These are phyloP conservation scores for Lordiphosa clarofinis DNA, from an alignment of 1,140 invertebrate genomes.

Conservation along the genomic window DNA sequence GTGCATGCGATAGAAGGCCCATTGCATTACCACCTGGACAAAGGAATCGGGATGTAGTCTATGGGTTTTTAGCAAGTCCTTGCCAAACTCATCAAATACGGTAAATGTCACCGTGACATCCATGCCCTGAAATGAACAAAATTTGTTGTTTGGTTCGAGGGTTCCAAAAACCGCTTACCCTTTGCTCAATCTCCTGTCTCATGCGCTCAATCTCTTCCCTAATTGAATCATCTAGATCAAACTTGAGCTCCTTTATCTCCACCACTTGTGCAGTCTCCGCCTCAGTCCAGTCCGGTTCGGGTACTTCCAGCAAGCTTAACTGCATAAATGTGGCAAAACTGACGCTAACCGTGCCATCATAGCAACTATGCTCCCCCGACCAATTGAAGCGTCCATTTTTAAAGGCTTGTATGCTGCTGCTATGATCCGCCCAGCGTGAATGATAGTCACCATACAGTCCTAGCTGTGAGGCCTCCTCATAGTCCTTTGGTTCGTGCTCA, in stretches of 20 bases:
- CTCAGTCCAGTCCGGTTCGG: conserved; percentile 59
- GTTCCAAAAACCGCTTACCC: conserved; percentile 28
- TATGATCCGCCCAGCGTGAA: conserved; percentile 83
- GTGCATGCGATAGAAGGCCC: conserved; percentile 82
- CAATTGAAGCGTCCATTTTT: conserved; percentile 81
- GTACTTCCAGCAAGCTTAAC: conserved; percentile 72
- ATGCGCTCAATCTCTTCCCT: conserved; percentile 60
- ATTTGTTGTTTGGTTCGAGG: not conserved
- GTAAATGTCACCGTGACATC: conserved; percentile 77
- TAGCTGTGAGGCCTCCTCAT: conserved; percentile 73
- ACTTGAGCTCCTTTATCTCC: conserved; percentile 52
- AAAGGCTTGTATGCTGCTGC: conserved; percentile 79
- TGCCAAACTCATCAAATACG: conserved; percentile 81
- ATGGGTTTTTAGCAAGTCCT: conserved; percentile 80
- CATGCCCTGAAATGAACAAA: conserved; percentile 58
- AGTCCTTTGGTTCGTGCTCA: conserved; percentile 79
- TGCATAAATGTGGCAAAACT: conserved; percentile 69
- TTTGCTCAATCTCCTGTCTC: conserved; percentile 49
- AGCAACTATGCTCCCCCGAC: conserved; percentile 81
- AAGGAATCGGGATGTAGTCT: conserved; percentile 84
- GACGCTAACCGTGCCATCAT: conserved; percentile 82
- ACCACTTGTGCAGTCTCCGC: conserved; percentile 22
- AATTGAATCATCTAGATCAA: conserved; percentile 62
- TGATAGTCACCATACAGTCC: conserved; percentile 80
- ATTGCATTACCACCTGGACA: conserved; percentile 84